phyloP scores from a whole-genome alignment of 2,113 vertebrate genomes.

The Dasyornis broadbenti region DNA sequence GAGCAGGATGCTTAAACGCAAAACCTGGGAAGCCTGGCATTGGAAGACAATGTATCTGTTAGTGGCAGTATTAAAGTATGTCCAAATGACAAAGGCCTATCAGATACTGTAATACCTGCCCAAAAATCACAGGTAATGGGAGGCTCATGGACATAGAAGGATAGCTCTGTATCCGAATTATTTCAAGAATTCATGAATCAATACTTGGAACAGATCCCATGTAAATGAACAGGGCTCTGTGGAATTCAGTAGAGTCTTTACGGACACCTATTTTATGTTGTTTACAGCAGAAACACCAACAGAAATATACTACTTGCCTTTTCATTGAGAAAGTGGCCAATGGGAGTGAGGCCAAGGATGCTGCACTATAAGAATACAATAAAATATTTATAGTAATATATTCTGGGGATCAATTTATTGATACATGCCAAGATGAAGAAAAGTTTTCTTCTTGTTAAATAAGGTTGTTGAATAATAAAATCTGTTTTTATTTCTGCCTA shows the following conservation, averaged over 20 bases:
- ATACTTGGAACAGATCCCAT: background rate
- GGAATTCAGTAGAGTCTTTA: background rate
- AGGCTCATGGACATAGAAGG: background rate
- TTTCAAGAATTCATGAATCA: background rate
- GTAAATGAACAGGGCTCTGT: background rate
- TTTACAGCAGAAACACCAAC: background rate
- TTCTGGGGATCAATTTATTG: background rate
- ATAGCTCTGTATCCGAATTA: background rate
- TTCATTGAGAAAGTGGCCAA: background rate
- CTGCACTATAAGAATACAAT: background rate
- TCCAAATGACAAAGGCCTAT: background rate
- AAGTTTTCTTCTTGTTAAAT: background rate
- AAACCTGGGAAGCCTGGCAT: background rate
- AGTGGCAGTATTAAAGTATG: background rate
- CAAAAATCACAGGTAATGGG: background rate
- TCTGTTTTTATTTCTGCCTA: background rate
- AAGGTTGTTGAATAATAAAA: background rate
- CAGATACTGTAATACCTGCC: background rate
- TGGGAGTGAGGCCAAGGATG: background rate
- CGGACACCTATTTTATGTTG: background rate
- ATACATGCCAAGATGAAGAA: background rate
- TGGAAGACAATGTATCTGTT: background rate
- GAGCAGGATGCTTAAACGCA: background rate
- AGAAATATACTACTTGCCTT: background rate
- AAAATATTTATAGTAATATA: background rate